A percentile compares a stretch with the other conserved stretches of the same genome.
Conservation (phyloP, 2,888 invertebrate species). For the Mythimna impura region DNA sequence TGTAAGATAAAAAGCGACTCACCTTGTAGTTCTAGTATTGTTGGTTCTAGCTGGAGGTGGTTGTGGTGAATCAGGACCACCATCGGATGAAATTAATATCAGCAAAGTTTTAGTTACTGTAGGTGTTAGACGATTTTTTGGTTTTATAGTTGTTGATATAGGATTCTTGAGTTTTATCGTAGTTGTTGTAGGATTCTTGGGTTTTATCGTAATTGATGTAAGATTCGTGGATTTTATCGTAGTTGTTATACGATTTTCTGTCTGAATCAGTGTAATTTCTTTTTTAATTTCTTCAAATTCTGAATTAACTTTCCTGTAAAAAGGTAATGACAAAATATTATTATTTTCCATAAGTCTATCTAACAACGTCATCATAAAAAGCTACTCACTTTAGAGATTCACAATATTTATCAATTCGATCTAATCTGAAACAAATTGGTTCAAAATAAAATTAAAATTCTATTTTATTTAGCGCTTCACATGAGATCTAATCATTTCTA, state of each 20-base stretch:
- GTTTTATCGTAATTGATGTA: not conserved
- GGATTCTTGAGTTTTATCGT: too few relatives aligned
- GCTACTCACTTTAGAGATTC: not conserved
- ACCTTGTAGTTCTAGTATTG: too few relatives aligned
- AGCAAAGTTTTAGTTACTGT: too few relatives aligned
- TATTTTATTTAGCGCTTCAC: not conserved
- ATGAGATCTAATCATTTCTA: not conserved
- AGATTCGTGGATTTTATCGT: accelerated
- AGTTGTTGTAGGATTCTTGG: accelerated
- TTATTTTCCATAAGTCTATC: not conserved
- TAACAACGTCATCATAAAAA: not conserved
- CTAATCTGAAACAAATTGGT: not conserved
- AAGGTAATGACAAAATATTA: not conserved
- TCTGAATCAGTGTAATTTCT: not conserved
- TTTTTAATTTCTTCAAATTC: too few relatives aligned
- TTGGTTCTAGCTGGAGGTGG: too few relatives aligned
- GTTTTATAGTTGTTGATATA: too few relatives aligned
- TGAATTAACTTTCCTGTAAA: not conserved
- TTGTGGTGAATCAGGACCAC: too few relatives aligned
- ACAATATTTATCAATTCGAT: not conserved
- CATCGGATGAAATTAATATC: too few relatives aligned
- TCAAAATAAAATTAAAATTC: too few relatives aligned
- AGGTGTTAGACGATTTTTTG: too few relatives aligned
- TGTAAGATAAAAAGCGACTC: too few relatives aligned
- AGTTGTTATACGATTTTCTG: not conserved